phyloP scores from a whole-genome alignment of 2,113 vertebrate species.

The Mastomys natalensis region DNA sequence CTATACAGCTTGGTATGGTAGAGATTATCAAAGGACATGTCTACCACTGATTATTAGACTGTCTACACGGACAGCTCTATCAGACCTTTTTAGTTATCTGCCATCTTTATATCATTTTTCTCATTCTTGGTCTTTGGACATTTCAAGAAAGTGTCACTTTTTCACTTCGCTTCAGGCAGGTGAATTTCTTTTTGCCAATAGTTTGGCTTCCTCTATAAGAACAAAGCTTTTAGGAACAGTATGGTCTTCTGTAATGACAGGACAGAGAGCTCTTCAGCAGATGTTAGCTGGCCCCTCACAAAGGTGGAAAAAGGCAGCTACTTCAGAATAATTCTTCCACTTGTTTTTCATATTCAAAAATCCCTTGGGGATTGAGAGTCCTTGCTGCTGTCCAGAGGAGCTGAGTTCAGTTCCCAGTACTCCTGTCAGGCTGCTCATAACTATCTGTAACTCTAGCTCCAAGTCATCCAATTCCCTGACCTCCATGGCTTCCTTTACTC shows the following conservation, averaged over 20 bases:
- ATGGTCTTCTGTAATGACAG: neutral
- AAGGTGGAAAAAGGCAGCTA: neutral
- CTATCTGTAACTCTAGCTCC: neutral
- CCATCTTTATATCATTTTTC: neutral
- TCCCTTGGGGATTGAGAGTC: neutral
- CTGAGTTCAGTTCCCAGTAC: neutral
- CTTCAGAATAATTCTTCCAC: conserved; percentile 18
- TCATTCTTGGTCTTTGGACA: neutral
- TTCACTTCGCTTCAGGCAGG: neutral
- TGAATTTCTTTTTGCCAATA: conserved; percentile 29
- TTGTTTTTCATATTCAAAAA: conserved; percentile 29
- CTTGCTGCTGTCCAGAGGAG: neutral
- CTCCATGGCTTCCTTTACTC: neutral
- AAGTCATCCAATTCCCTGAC: neutral
- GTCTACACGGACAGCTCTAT: neutral
- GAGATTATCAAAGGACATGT: neutral
- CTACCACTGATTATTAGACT: neutral
- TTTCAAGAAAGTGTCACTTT: neutral
- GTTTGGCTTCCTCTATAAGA: conserved; percentile 35
- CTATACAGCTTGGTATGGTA: neutral
- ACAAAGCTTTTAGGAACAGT: neutral
- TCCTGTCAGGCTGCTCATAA: neutral
- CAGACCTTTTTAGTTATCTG: neutral
- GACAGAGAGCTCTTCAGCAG: conserved; percentile 7
- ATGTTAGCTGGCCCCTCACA: neutral